Conservation (phyloP, 2,888 invertebrate genomes). For the Drosophila eohydei region DNA sequence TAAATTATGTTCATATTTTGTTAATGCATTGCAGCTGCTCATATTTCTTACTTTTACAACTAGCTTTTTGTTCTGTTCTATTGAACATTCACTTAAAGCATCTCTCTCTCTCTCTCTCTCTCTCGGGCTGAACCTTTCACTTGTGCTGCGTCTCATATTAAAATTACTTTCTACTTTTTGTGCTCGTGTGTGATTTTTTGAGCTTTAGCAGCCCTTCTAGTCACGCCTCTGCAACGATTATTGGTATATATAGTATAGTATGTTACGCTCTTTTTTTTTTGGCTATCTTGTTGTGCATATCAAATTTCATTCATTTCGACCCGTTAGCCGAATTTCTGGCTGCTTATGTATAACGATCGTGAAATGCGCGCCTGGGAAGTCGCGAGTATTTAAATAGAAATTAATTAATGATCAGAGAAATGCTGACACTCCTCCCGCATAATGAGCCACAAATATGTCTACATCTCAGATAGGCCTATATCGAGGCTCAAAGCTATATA, state of each 20-base stretch:
- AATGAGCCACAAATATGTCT: slow-evolving; percentile 64
- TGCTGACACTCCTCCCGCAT: slow-evolving; percentile 79
- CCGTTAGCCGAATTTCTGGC: slow-evolving; percentile 62
- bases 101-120: too few species aligned
- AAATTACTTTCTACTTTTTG: slow-evolving; percentile 35
- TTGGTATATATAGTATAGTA: slow-evolving; percentile 46
- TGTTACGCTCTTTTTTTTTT: slow-evolving; percentile 55
- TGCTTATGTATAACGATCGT: slow-evolving; percentile 55
- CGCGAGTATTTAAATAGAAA: slow-evolving; percentile 72
- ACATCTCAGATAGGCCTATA: slow-evolving; percentile 46
- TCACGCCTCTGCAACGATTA: slow-evolving; percentile 45
- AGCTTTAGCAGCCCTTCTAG: slow-evolving; percentile 11
- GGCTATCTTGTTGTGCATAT: slow-evolving; percentile 72
- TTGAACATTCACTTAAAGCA: slow-evolving; percentile 24
- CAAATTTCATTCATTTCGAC: slow-evolving; percentile 77
- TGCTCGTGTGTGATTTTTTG: neutral
- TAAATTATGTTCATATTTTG: neutral
- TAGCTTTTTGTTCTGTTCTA: neutral
- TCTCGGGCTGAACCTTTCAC: slow-evolving; percentile 42
- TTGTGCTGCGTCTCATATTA: slow-evolving; percentile 2
- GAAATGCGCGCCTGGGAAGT: slow-evolving; percentile 56
- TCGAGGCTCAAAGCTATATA: slow-evolving; percentile 20
- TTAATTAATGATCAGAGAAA: slow-evolving; percentile 72
- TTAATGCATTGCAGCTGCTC: neutral
- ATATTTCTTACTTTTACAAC: neutral